Conservation (phyloP, 2,113 vertebrate species). For the Chionis minor region DNA sequence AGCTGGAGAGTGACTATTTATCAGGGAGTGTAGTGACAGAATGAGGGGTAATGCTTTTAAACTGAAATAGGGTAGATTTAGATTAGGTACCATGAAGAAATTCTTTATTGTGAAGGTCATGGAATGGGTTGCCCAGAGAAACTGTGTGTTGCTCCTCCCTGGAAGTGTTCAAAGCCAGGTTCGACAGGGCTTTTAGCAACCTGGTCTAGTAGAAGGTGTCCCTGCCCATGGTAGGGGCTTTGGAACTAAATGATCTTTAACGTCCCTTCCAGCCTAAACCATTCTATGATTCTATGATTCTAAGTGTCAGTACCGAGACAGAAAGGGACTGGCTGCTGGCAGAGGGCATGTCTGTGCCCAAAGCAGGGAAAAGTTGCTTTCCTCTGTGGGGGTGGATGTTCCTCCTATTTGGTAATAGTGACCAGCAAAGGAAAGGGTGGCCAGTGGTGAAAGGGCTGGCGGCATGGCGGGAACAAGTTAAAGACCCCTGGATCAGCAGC, state of each 20-base stretch:
- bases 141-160: too few species aligned
- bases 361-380: neutral
- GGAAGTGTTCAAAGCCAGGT: too few species aligned
- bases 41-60: neutral
- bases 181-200: too few species aligned
- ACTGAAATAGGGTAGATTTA: neutral
- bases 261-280: neutral
- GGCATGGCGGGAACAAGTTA: rapidly evolving
- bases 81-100: too few species aligned
- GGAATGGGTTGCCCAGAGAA: too few species aligned
- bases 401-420: neutral
- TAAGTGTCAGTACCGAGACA: neutral
- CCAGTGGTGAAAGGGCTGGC: neutral
- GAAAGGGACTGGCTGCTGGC: rapidly evolving
- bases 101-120: too few species aligned
- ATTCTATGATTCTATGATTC: neutral
- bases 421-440: neutral
- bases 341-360: rapidly evolving
- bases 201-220: too few species aligned
- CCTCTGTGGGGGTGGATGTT: rapidly evolving
- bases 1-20: too few species aligned
- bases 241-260: neutral
- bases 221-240: neutral
- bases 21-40: too few species aligned
- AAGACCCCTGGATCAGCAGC: neutral